Conservation (phyloP, 2,888 invertebrate species). For the Cyclophora punctaria region DNA sequence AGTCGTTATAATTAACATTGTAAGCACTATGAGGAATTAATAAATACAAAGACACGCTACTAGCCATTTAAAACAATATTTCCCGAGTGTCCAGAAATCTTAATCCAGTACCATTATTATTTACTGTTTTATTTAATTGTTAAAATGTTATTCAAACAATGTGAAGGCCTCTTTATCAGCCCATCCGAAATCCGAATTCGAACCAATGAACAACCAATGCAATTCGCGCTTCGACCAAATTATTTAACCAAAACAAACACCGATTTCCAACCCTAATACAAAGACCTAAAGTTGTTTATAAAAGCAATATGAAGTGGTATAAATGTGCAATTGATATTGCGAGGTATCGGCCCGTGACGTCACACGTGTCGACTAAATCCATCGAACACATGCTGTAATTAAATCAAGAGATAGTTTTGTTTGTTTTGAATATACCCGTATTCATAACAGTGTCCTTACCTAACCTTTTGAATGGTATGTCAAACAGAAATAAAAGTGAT, state of each 20-base stretch:
- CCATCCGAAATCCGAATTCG: slow-evolving; percentile 33
- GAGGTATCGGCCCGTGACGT: slow-evolving; percentile 38
- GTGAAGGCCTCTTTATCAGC: slow-evolving; percentile 19
- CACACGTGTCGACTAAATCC: slow-evolving; percentile 19
- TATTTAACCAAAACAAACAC: neutral
- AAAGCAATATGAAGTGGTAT: slow-evolving; percentile 14
- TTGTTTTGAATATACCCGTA: too few relatives aligned
- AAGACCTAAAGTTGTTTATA: neutral
- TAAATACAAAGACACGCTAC: too few relatives aligned
- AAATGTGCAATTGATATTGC: slow-evolving; percentile 32
- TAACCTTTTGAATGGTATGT: too few relatives aligned
- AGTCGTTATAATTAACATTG: too few relatives aligned
- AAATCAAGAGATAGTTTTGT: neutral
- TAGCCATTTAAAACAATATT: too few relatives aligned
- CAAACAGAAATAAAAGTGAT: too few relatives aligned
- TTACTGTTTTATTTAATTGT: too few relatives aligned
- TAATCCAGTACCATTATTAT: too few relatives aligned
- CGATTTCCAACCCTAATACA: slow-evolving; percentile 12
- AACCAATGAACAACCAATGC: slow-evolving; percentile 40
- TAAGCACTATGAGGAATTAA: too few relatives aligned
- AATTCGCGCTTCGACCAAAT: slow-evolving; percentile 16
- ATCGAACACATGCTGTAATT: neutral
- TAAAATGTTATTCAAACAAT: slow-evolving; percentile 2
- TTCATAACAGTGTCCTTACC: too few relatives aligned
- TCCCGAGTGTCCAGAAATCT: too few relatives aligned